Conservation (phyloP, 2,113 vertebrate genomes). For the Origma solitaria region DNA sequence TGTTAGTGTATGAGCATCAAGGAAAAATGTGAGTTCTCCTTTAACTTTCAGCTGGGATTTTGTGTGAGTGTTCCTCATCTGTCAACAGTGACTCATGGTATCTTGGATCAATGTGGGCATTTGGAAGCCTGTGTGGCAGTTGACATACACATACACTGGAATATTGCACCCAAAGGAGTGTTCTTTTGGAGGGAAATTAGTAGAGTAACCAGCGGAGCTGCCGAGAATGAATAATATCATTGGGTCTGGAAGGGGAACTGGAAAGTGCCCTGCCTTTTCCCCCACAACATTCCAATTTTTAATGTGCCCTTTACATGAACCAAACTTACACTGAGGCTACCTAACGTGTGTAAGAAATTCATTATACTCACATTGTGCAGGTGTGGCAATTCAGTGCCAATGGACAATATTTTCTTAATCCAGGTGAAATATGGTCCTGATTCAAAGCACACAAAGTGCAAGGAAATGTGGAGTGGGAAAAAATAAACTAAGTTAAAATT, state of each 20-base stretch:
- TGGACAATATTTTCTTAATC: background rate
- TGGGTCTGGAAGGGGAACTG: slow-evolving; percentile 24
- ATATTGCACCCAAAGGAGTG: slow-evolving; percentile 42
- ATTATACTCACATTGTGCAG: background rate
- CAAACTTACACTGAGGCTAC: background rate
- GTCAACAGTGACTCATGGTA: slow-evolving; percentile 8
- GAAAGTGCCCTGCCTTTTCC: slow-evolving; percentile 7
- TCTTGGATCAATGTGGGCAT: slow-evolving; percentile 41
- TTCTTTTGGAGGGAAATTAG: slow-evolving; percentile 16
- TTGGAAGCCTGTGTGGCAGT: slow-evolving; percentile 5
- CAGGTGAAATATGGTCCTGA: background rate
- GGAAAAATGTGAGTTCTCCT: slow-evolving; percentile 16
- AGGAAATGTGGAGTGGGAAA: background rate
- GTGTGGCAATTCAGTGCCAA: background rate
- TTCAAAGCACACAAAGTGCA: background rate
- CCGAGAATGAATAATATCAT: slow-evolving; percentile 32
- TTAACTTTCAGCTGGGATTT: background rate
- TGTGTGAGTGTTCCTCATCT: slow-evolving; percentile 51
- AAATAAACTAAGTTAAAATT: background rate
- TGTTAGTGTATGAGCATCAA: slow-evolving; percentile 14
- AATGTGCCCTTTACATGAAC: background rate
- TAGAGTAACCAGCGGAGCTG: background rate
- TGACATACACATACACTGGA: slow-evolving; percentile 14
- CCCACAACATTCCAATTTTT: background rate
- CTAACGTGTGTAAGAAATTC: background rate